Base-by-base conservation (phyloP, 1,140 invertebrate species). In the Leguminivora glycinivorella region DNA sequence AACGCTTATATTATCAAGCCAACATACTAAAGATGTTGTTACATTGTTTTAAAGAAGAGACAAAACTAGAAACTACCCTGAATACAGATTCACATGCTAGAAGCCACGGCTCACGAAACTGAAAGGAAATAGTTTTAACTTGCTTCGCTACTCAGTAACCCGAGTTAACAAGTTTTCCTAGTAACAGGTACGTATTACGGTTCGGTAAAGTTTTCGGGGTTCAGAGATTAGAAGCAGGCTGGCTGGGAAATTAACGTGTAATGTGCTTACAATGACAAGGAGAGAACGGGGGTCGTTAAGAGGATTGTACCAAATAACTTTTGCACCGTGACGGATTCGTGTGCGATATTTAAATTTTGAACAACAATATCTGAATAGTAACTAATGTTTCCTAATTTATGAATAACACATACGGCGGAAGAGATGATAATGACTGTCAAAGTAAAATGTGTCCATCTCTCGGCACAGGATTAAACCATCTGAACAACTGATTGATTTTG, bases 91-190 rank as follows among this genome's bases (percentile, higher is more conserved):
- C 47, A 4, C 19, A 2, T 52, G n/a, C 40, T 22, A 47, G 43
- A 38, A 38, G 14, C 34, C 34, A 38, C 34, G 10, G 34, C 34
- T 43, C n/a, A n/a, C 40, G 5, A 14, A 17, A n/a, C 14, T 52
- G n/a, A 0, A 52, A 52, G 47, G 19, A 22, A 52, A 52, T 52
- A 52, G 47, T 52, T 52, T 4, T 52, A 52, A 52, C 47, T 52
- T 52, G 19, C 47, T 52, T 52, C 19, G 47, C 19, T 52, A 52
- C 47, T 52, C 47, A 22, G 17, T 52, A 52, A 52, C 47, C 47
- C 19, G 9, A 52, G 47, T 52, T 52, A 52, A 52, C 19, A 52
- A 22, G 47, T 52, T 52, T 52, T 52, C 47, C 17, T 22, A 22
- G 47, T 52, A 52, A 22, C 47, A 52, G 7, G 47, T 52, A 52